Conservation (phyloP, 2,888 invertebrate genomes). For the Acleris holmiana region DNA sequence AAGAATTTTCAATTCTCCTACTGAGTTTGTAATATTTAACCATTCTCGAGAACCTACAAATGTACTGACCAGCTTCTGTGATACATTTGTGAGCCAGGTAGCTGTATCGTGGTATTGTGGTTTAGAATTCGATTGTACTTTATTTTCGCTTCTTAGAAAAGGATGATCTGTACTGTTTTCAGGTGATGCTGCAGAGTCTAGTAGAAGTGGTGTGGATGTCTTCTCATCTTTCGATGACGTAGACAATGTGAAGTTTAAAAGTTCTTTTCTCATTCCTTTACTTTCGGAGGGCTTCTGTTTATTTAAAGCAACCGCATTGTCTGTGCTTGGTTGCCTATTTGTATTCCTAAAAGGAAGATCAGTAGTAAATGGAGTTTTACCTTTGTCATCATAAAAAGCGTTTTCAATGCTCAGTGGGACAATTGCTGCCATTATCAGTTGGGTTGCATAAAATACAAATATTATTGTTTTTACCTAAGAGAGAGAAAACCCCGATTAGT, state of each 20-base stretch:
- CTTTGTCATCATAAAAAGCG: constrained; percentile 4
- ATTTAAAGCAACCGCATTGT: neutral
- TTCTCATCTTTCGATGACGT: too few relatives aligned
- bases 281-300: too few relatives aligned
- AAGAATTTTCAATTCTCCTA: neutral
- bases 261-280: too few relatives aligned
- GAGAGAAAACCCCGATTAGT: neutral
- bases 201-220: neutral
- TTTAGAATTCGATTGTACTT: neutral
- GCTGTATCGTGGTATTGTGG: neutral
- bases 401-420: neutral
- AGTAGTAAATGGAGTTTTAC: constrained; percentile 3
- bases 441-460: neutral
- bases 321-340: neutral
- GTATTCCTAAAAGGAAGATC: neutral
- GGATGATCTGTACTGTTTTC: neutral
- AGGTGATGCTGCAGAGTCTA: neutral
- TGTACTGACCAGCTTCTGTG: neutral
- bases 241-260: too few relatives aligned
- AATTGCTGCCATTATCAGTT: neutral
- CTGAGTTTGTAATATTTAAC: neutral
- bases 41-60: neutral
- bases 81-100: neutral
- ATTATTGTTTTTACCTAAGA: constrained; percentile 1
- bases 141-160: neutral